phyloP scores from a whole-genome alignment of 2,797 vertebrate species.

The Catharus ustulatus region DNA sequence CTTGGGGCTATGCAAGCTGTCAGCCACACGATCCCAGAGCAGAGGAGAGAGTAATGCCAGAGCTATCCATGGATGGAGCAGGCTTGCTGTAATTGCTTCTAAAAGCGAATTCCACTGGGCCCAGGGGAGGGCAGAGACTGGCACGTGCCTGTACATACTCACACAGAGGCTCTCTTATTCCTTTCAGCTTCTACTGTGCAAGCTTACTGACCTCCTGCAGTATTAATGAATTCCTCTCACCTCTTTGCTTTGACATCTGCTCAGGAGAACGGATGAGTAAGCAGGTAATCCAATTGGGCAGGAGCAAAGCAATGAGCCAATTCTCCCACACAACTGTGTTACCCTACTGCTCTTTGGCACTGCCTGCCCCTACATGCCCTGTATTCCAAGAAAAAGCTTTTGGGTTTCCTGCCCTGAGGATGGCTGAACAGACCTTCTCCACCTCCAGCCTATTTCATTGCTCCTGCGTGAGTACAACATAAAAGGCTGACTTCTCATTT shows the following conservation, averaged over 20 bases:
- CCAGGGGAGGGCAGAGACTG: not conserved
- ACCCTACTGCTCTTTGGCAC: constrained; percentile 8
- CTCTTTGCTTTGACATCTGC: constrained; percentile 72
- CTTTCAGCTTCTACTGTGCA: constrained; percentile 13
- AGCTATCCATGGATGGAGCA: not conserved
- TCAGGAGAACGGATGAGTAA: constrained; percentile 72
- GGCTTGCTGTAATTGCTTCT: not conserved
- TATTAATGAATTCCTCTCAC: constrained; percentile 74
- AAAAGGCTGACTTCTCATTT: not conserved
- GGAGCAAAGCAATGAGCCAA: constrained; percentile 48
- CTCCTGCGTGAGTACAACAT: not conserved
- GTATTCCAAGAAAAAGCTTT: not conserved
- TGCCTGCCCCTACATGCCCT: not conserved
- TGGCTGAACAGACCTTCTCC: not conserved
- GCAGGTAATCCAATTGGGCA: constrained; percentile 73
- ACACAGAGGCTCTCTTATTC: constrained; percentile 38
- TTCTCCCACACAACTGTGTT: constrained; percentile 32
- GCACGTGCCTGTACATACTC: not conserved
- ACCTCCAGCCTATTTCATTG: not conserved
- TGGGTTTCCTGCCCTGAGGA: not conserved
- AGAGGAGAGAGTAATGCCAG: not conserved
- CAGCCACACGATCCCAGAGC: not conserved
- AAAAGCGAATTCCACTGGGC: constrained; percentile 19
- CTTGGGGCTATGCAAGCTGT: constrained; percentile 33
- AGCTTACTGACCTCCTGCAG: constrained; percentile 55